Conservation (phyloP, 2,888 invertebrate species). For the Protodeltote pygarga region DNA sequence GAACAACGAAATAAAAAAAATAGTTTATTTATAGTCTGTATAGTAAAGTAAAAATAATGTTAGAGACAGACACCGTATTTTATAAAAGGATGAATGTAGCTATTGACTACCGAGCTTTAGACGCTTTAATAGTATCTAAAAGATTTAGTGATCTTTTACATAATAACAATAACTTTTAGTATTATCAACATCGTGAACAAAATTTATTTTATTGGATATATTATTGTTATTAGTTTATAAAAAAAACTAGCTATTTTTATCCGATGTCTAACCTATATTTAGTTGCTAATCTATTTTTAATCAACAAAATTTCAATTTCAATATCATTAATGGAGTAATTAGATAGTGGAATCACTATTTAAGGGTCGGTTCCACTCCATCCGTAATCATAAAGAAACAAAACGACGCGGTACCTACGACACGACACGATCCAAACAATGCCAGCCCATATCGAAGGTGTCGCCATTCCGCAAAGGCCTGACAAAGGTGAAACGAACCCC, state of each 20-base stretch:
- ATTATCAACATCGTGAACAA: slow-evolving; percentile 3
- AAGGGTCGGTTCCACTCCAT: slow-evolving; percentile 21
- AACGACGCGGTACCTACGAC: slow-evolving; percentile 40
- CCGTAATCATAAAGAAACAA: slow-evolving; percentile 41
- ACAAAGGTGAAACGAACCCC: slow-evolving; percentile 57
- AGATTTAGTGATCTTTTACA: slow-evolving; percentile 17
- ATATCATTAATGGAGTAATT: no score
- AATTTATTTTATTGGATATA: background rate
- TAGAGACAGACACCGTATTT: slow-evolving; percentile 31
- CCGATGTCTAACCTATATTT: no score
- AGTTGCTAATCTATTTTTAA: no score
- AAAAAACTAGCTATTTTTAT: no score
- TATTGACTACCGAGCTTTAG: slow-evolving; percentile 28
- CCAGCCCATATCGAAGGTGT: slow-evolving; percentile 55
- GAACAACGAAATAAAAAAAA: slow-evolving; percentile 29
- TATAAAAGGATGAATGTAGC: slow-evolving; percentile 33
- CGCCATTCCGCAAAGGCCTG: slow-evolving; percentile 51
- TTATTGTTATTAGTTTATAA: background rate
- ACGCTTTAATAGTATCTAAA: no score
- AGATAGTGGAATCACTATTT: slow-evolving; percentile 14
- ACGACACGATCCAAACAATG: slow-evolving; percentile 56
- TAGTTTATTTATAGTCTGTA: slow-evolving; percentile 41
- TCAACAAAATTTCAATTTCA: no score
- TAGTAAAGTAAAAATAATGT: slow-evolving; percentile 34
- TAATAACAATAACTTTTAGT: slow-evolving; percentile 15